Evolutionary conservation across 2,113 vertebrate genomes (phyloP).

Genomic region (Callocephalon fimbriatum): DNA sequence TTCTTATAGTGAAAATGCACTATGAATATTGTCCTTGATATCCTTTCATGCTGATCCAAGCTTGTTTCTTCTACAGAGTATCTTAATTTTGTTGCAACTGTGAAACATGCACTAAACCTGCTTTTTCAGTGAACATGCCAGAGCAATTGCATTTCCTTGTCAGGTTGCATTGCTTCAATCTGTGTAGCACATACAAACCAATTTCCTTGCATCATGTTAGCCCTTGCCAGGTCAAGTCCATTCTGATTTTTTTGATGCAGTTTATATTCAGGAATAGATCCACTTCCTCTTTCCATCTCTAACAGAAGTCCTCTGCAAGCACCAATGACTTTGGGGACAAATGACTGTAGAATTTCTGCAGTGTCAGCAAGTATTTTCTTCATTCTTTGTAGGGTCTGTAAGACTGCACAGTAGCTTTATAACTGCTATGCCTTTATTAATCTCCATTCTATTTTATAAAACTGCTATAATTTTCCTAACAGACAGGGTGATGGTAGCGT

Average conservation of each 20-base stretch:
- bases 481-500: background rate
- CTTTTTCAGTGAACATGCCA: background rate
- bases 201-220: background rate
- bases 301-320: background rate
- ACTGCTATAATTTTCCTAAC: rapidly evolving
- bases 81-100: background rate
- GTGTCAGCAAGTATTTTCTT: background rate
- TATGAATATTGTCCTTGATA: background rate
- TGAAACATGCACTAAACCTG: background rate
- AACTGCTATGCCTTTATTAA: background rate
- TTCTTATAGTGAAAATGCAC: background rate
- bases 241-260: background rate
- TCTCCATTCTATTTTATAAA: background rate
- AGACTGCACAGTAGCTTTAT: background rate
- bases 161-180: background rate
- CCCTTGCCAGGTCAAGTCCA: background rate
- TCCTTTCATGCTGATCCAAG: background rate
- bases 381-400: background rate
- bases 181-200: background rate
- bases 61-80: background rate
- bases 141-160: background rate
- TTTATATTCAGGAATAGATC: background rate
- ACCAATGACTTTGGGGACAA: background rate
- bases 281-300: background rate
- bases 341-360: background rate